Conservation (phyloP, 2,888 invertebrate species). For the Strigamia crassipes region DNA sequence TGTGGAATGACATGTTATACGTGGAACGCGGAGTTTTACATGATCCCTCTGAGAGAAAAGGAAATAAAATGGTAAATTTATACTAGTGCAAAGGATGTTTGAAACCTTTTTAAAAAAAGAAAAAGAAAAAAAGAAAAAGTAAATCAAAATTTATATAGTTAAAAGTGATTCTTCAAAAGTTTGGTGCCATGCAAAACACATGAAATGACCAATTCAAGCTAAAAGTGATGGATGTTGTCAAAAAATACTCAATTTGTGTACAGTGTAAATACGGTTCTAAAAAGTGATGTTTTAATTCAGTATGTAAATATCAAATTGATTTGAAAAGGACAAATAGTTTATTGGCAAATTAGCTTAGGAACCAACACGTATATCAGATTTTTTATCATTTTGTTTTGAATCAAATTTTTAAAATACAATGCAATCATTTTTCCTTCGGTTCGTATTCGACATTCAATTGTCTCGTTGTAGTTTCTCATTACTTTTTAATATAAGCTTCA, state of each 20-base stretch:
- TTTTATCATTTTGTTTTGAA: neutral
- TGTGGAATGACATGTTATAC: neutral
- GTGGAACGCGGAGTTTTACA: neutral
- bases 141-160: slow-evolving; percentile 15
- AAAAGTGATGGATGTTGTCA: slow-evolving; percentile 26
- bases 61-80: neutral
- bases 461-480: slow-evolving; percentile 7
- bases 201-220: slow-evolving; percentile 12
- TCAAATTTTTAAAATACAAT: slow-evolving; percentile 36
- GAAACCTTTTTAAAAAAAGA: slow-evolving; percentile 19
- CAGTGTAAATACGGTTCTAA: slow-evolving; percentile 40
- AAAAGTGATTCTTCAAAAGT: slow-evolving; percentile 17
- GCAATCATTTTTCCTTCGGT: slow-evolving; percentile 18
- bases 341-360: slow-evolving; percentile 19
- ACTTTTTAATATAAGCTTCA: slow-evolving; percentile 17
- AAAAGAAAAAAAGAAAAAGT: neutral
- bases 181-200: slow-evolving; percentile 27
- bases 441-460: slow-evolving; percentile 18
- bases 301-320: slow-evolving; percentile 8
- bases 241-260: slow-evolving; percentile 34
- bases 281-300: slow-evolving; percentile 33
- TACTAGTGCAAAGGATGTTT: slow-evolving; percentile 26
- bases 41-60: neutral
- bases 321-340: slow-evolving; percentile 25
- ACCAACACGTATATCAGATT: slow-evolving; percentile 24